Conservation (phyloP, 2,113 vertebrate species). For the Merops nubicus region DNA sequence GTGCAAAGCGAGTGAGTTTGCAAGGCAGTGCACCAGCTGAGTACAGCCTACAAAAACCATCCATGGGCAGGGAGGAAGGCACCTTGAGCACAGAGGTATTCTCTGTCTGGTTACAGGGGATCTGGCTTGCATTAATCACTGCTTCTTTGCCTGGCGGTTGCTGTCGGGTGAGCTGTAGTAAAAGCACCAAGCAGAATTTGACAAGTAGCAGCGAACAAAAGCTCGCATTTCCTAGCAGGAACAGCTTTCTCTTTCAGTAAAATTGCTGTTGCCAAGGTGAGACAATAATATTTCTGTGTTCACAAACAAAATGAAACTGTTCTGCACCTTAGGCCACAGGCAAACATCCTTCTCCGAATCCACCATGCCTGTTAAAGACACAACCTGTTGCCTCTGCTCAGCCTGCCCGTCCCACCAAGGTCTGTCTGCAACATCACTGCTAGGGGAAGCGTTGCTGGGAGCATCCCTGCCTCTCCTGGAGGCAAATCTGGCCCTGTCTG, state of each 20-base stretch:
- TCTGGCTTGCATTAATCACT: background rate
- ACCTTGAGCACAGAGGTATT: background rate
- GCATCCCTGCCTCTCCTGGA: background rate
- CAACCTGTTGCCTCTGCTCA: background rate
- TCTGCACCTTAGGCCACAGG: background rate
- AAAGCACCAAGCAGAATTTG: slow-evolving; percentile 7
- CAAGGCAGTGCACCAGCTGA: background rate
- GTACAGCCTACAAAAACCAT: background rate
- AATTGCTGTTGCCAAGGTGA: slow-evolving; percentile 42
- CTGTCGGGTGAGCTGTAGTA: background rate
- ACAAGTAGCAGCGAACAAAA: slow-evolving; percentile 6
- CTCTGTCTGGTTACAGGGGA: background rate
- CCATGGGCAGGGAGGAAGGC: background rate
- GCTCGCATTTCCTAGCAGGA: slow-evolving; percentile 15
- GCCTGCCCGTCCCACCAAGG: accelerated
- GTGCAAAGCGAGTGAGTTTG: background rate
- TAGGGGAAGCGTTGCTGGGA: background rate
- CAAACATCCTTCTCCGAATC: background rate
- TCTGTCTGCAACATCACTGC: background rate
- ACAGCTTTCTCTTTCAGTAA: background rate
- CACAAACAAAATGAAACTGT: slow-evolving; percentile 33
- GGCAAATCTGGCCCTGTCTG: background rate
- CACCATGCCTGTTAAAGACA: background rate
- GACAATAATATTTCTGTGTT: slow-evolving; percentile 37
- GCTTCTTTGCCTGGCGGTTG: background rate